These are phyloP conservation scores for Scolopax rusticola DNA, from an alignment of 2,797 vertebrate genomes.

Conservation along the genomic window DNA sequence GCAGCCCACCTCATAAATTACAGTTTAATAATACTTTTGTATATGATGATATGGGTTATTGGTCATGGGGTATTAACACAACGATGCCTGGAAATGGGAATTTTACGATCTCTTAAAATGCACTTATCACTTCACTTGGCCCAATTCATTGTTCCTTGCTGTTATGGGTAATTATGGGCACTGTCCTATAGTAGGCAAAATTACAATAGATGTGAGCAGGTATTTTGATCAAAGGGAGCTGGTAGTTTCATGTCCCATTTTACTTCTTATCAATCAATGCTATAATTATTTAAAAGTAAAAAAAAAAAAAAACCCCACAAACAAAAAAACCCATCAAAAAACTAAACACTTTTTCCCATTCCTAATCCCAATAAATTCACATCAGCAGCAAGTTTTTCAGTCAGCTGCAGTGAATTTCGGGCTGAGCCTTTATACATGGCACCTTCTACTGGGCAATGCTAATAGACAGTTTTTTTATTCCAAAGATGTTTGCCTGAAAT, in stretches of 20 bases:
- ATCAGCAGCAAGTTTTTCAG: not conserved
- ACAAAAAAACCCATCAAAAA: not conserved
- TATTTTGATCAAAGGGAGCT: not conserved
- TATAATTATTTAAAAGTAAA: not conserved
- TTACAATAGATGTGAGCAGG: not conserved
- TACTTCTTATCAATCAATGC: not conserved
- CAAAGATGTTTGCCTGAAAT: not conserved
- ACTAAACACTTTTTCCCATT: not conserved
- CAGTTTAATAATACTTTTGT: conserved; percentile 21
- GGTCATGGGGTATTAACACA: conserved; percentile 44
- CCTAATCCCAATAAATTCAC: not conserved
- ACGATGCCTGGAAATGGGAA: conserved; percentile 32
- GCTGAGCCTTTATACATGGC: not conserved
- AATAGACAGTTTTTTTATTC: not conserved
- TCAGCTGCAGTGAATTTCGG: not conserved
- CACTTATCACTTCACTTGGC: conserved; percentile 9
- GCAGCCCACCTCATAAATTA: conserved; percentile 22
- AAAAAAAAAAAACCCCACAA: no score
- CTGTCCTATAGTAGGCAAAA: not conserved
- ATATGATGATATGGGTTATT: conserved; percentile 41
- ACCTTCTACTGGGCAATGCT: not conserved
- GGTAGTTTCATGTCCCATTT: not conserved
- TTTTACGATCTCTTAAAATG: conserved; percentile 55
- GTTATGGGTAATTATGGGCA: conserved; percentile 4
- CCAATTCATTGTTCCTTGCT: conserved; percentile 19